A percentile compares a stretch with the other conserved stretches of the same genome.
phyloP scores from a whole-genome alignment of 2,113 vertebrate genomes.

The Pseudorectes ferrugineus region DNA sequence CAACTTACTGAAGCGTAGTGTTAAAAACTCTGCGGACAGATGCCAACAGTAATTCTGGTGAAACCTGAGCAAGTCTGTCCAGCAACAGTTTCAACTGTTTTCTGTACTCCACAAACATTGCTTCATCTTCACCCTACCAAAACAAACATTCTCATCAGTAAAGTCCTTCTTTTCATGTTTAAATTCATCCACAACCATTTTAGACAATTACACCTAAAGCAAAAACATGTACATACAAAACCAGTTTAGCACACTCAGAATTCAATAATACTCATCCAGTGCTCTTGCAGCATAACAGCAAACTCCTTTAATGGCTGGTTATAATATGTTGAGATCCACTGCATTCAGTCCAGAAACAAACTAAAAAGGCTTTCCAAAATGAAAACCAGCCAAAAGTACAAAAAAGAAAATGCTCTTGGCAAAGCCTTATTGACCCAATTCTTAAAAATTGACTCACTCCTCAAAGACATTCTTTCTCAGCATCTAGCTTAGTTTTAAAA shows the following conservation, averaged over 20 bases:
- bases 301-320: not conserved
- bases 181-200: not conserved
- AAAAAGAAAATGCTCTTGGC: not conserved
- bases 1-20: conserved; percentile 88
- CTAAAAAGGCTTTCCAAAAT: not conserved
- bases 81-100: conserved; percentile 95
- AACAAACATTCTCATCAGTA: not conserved
- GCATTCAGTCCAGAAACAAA: not conserved
- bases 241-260: not conserved
- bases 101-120: conserved; percentile 99
- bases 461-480: not conserved
- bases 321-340: not conserved
- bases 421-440: not conserved
- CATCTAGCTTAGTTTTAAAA: not conserved
- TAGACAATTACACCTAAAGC: not conserved
- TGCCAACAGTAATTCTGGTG: conserved; percentile 90
- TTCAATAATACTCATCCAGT: not conserved
- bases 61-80: conserved; percentile 95
- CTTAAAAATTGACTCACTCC: not conserved
- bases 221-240: not conserved
- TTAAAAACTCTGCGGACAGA: conserved; percentile 90
- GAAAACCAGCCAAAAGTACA: not conserved
- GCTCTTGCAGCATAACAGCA: not conserved
- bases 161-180: not conserved
- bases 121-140: conserved; percentile 93